phyloP scores from a whole-genome alignment of 2,113 vertebrate genomes.

The Tylochromis polylepis region DNA sequence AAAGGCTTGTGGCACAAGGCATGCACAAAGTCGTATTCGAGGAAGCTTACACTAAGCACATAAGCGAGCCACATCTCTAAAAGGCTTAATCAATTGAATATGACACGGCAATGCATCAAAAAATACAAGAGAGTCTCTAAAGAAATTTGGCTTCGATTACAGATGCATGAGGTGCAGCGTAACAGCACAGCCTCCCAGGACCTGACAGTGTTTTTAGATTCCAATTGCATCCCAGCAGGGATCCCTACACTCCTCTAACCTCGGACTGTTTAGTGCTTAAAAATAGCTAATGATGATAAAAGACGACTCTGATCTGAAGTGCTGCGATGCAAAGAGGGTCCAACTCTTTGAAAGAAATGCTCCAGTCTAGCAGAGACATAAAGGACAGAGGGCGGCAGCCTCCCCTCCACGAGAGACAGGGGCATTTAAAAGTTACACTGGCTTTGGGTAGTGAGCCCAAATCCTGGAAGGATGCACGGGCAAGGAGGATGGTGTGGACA shows the following conservation, averaged over 20 bases:
- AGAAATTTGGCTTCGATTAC: conserved; percentile 36
- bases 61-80: conserved; percentile 14
- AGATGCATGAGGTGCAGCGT: conserved; percentile 18
- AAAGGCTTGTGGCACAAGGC: conserved; percentile 10
- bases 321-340: neutral
- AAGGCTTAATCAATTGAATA: conserved; percentile 23
- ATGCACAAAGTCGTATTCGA: conserved; percentile 25
- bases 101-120: conserved; percentile 17
- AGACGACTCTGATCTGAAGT: neutral
- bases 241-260: conserved; percentile 20
- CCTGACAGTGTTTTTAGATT: conserved; percentile 41
- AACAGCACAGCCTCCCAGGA: conserved; percentile 33
- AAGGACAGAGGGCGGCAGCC: neutral
- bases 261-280: conserved; percentile 28
- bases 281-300: conserved; percentile 38
- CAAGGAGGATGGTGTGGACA: neutral
- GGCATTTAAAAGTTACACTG: conserved; percentile 20
- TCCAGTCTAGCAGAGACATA: neutral
- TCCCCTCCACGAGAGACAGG: neutral
- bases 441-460: neutral
- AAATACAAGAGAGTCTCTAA: conserved; percentile 7
- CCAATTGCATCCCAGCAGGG: conserved; percentile 49
- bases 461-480: neutral
- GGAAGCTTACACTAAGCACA: conserved; percentile 35
- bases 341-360: conserved; percentile 3